These are phyloP conservation scores for Yponomeuta evonymella DNA, from an alignment of 2,888 invertebrate genomes.

Conservation along the genomic window DNA sequence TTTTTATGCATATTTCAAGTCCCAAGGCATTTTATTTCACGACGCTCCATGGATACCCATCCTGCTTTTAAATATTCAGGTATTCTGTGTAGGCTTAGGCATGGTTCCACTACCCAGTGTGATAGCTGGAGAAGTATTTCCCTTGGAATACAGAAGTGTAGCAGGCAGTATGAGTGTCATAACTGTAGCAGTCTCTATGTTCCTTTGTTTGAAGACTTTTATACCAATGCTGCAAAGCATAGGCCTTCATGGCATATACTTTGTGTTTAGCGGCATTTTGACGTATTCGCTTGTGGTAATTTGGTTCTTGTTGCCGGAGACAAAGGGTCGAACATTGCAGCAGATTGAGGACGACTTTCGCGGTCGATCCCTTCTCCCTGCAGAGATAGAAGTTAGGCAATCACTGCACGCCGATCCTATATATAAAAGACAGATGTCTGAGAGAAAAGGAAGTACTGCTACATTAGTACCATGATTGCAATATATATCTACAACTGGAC, in stretches of 20 bases:
- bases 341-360: conserved; percentile 78
- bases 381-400: conserved; percentile 8
- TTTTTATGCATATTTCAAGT: conserved; percentile 46
- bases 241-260: conserved; percentile 75
- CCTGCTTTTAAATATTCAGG: conserved; percentile 69
- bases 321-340: conserved; percentile 78
- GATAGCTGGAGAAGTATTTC: conserved; percentile 81
- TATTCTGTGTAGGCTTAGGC: conserved; percentile 73
- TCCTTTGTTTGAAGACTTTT: conserved; percentile 78
- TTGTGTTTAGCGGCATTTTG: conserved; percentile 70
- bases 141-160: conserved; percentile 74
- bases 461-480: neutral
- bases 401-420: conserved; percentile 40
- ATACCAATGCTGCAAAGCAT: conserved; percentile 65
- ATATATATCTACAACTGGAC: neutral
- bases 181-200: conserved; percentile 74
- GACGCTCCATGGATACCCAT: conserved; percentile 61
- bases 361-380: conserved; percentile 33
- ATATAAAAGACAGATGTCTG: conserved; percentile 43
- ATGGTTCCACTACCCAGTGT: conserved; percentile 80
- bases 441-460: conserved; percentile 33
- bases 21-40: conserved; percentile 33
- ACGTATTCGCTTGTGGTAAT: conserved; percentile 70
- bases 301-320: conserved; percentile 78
- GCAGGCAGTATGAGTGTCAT: conserved; percentile 78